These are phyloP conservation scores for Oreotrochilus melanogaster DNA, from an alignment of 2,113 vertebrate species.

Conservation along the genomic window DNA sequence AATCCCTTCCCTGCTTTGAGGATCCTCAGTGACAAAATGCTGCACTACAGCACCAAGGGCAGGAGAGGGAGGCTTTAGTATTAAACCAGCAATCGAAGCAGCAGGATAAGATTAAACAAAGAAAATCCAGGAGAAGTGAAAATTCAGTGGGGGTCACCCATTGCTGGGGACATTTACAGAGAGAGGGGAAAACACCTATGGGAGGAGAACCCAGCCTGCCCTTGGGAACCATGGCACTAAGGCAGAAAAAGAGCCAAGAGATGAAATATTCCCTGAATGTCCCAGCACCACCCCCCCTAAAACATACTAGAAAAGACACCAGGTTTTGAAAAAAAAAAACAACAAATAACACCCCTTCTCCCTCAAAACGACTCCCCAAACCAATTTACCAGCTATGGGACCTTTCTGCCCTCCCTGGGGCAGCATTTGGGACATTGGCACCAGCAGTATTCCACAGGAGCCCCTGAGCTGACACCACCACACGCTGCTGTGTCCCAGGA, in stretches of 20 bases:
- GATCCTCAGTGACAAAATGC: neutral
- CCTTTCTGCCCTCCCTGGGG: neutral
- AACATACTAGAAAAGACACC: neutral
- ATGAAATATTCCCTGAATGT: neutral
- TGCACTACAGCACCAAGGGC: neutral
- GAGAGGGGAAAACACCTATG: neutral
- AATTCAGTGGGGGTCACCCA: neutral
- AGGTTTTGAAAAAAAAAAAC: neutral
- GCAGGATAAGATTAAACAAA: no score
- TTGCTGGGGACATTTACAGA: neutral
- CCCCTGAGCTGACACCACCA: fast-evolving
- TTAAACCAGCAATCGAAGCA: neutral
- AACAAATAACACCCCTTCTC: neutral
- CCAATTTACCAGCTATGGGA: neutral
- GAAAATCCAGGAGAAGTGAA: neutral
- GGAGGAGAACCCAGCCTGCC: neutral
- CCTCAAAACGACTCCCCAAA: no score
- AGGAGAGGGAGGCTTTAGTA: neutral
- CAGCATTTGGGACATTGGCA: fast-evolving
- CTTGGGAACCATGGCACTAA: neutral
- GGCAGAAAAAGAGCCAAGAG: neutral
- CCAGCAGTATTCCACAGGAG: neutral
- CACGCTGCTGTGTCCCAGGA: neutral
- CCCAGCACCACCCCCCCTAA: neutral
- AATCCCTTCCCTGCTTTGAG: neutral